Evolutionary conservation across 2,797 vertebrate genomes (phyloP).

Genomic region (Remorina albescens): DNA sequence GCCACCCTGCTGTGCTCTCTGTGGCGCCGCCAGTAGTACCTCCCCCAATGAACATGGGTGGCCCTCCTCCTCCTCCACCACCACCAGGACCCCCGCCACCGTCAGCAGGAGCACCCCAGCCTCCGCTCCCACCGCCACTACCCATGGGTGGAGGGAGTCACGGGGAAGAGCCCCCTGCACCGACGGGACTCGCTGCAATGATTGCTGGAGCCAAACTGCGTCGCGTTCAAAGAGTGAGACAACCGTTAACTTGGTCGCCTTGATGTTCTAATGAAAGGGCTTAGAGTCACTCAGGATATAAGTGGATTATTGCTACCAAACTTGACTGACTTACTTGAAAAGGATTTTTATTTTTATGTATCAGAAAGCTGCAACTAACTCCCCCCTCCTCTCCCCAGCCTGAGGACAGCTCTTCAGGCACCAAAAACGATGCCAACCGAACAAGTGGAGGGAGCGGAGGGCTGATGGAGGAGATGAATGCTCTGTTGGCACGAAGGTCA

Average conservation of each 20-base stretch:
- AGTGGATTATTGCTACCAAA: not conserved
- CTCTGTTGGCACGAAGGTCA: conserved; percentile 96
- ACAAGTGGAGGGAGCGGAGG: conserved; percentile 94
- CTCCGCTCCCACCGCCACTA: conserved; percentile 85
- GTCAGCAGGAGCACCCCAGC: conserved; percentile 84
- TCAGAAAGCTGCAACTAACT: not conserved
- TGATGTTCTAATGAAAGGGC: conserved; percentile 21
- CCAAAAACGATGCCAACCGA: conserved; percentile 93
- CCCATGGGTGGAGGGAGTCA: conserved; percentile 77
- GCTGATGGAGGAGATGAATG: conserved; percentile 99
- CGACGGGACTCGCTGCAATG: conserved; percentile 93
- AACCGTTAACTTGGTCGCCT: fast-evolving
- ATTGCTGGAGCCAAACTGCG: conserved; percentile 98
- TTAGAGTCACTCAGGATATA: not conserved
- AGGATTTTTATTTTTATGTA: not conserved
- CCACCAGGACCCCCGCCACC: conserved; percentile 81
- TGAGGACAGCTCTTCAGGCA: conserved; percentile 87
- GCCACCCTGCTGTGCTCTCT: conserved; percentile 89
- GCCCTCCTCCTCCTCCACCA: conserved; percentile 83
- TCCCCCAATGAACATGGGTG: conserved; percentile 82
- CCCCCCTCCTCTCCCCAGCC: conserved; percentile 78
- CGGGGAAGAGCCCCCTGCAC: conserved; percentile 85
- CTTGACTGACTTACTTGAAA: not conserved
- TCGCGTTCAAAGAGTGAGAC: conserved; percentile 92
- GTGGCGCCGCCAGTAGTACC: conserved; percentile 86